Conservation (phyloP, 2,113 vertebrate species). For the Corvus hawaiiensis region DNA sequence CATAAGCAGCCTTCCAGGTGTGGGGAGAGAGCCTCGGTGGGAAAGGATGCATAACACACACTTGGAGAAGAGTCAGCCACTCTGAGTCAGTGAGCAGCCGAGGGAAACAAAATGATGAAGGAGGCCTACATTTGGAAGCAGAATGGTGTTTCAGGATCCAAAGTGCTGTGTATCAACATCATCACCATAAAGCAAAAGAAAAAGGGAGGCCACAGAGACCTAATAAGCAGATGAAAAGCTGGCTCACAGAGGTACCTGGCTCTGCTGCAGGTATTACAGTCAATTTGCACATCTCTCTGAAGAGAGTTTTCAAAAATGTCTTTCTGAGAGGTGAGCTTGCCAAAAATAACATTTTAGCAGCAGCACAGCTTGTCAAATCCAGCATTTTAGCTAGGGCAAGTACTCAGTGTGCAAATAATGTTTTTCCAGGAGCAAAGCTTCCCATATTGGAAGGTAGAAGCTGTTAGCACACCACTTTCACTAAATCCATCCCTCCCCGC, state of each 20-base stretch:
- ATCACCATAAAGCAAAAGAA: conserved; percentile 61
- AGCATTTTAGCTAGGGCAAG: conserved; percentile 47
- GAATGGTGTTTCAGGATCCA: conserved; percentile 11
- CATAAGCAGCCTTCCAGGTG: neutral
- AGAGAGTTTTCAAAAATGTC: conserved; percentile 42
- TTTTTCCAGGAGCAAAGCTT: conserved; percentile 60
- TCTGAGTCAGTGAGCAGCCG: neutral
- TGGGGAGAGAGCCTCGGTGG: neutral
- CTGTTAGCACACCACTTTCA: conserved; percentile 53
- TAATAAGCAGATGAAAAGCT: conserved; percentile 63
- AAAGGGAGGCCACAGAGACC: conserved; percentile 26
- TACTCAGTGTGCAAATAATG: conserved; percentile 47
- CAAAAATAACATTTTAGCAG: conserved; percentile 72
- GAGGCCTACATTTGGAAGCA: conserved; percentile 6
- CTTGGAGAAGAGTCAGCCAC: conserved; percentile 10
- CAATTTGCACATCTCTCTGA: conserved; percentile 66
- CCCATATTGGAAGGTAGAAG: conserved; percentile 37
- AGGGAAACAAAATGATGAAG: neutral
- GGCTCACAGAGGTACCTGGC: conserved; percentile 55
- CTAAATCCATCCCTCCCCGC: neutral
- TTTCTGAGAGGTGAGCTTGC: conserved; percentile 2
- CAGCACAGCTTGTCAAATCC: conserved; percentile 68
- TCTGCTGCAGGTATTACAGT: conserved; percentile 62
- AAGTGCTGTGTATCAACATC: conserved; percentile 38
- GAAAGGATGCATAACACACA: neutral